A percentile compares a stretch with the other conserved stretches of the same genome.
phyloP scores from a whole-genome alignment of 2,113 vertebrate genomes.

The Copsychus sechellarum region DNA sequence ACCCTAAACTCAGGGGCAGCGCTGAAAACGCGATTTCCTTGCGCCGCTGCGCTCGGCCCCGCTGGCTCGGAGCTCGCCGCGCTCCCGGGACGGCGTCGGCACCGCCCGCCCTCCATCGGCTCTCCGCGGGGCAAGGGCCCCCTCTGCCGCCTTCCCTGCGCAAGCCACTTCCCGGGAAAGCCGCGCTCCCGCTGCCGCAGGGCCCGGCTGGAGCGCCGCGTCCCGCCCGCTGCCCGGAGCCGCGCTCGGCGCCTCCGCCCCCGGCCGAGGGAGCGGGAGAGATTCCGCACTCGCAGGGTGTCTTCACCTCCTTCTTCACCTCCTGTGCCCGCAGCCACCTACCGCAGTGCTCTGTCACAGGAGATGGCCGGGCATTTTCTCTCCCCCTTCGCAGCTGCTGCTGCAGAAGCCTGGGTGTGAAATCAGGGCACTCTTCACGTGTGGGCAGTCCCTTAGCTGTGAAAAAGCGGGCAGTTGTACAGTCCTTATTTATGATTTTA shows the following conservation, averaged over 20 bases:
- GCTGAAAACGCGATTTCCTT: rapidly evolving
- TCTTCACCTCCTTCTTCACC: not conserved
- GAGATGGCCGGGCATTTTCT: not conserved
- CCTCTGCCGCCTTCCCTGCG: not conserved
- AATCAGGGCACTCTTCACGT: rapidly evolving
- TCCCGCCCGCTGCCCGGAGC: too few species aligned
- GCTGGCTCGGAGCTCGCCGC: too few species aligned
- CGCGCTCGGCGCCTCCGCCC: too few species aligned
- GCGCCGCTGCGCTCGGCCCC: rapidly evolving
- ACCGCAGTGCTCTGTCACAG: rapidly evolving
- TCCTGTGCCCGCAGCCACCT: not conserved
- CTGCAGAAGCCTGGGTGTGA: not conserved
- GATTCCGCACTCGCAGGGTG: too few species aligned
- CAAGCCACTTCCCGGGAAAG: not conserved
- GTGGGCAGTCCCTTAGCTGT: not conserved
- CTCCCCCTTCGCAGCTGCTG: not conserved
- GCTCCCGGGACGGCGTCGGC: too few species aligned
- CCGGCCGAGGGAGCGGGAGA: too few species aligned
- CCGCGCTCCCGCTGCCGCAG: rapidly evolving
- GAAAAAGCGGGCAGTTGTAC: not conserved
- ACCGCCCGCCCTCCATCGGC: too few species aligned
- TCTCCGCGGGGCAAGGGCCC: not conserved
- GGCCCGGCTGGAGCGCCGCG: too few species aligned
- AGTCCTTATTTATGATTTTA: not conserved
- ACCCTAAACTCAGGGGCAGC: too few species aligned